A percentile compares a stretch with the other conserved stretches of the same genome.
Evolutionary conservation across 2,888 invertebrate species (phyloP).

Genomic region (Platycnemis pennipes): DNA sequence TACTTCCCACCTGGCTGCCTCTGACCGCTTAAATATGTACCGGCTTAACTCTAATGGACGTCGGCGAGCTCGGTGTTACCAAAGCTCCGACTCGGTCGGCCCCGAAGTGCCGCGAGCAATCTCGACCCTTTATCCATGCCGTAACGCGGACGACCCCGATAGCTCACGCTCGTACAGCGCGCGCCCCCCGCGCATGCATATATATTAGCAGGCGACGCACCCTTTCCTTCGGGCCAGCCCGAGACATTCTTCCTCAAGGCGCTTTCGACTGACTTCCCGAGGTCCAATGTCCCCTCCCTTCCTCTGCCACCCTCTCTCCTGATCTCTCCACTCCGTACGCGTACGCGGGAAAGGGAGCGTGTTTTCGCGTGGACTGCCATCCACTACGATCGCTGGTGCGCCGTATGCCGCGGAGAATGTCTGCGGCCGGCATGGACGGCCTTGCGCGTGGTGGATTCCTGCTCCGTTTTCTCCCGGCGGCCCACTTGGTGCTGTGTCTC

Average conservation of each 20-base stretch:
- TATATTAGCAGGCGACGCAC: neutral
- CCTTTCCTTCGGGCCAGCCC: neutral
- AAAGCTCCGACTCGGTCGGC: neutral
- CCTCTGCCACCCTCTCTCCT: neutral
- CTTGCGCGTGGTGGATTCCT: neutral
- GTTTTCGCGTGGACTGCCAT: neutral
- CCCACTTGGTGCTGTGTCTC: neutral
- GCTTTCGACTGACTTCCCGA: neutral
- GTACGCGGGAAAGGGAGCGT: neutral
- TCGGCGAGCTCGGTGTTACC: neutral
- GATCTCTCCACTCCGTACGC: neutral
- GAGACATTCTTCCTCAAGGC: neutral
- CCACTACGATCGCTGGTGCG: neutral
- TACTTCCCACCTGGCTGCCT: neutral
- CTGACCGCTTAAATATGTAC: neutral
- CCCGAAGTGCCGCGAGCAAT: neutral
- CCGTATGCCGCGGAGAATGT: neutral
- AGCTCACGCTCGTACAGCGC: no score
- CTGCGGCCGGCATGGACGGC: neutral
- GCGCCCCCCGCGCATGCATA: neutral
- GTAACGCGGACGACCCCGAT: neutral
- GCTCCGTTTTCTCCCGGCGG: neutral
- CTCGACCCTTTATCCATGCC: neutral
- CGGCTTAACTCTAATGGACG: neutral
- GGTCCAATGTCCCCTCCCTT: neutral